These are phyloP conservation scores for Platichthys flesus DNA, from an alignment of 2,113 vertebrate species.

Conservation along the genomic window DNA sequence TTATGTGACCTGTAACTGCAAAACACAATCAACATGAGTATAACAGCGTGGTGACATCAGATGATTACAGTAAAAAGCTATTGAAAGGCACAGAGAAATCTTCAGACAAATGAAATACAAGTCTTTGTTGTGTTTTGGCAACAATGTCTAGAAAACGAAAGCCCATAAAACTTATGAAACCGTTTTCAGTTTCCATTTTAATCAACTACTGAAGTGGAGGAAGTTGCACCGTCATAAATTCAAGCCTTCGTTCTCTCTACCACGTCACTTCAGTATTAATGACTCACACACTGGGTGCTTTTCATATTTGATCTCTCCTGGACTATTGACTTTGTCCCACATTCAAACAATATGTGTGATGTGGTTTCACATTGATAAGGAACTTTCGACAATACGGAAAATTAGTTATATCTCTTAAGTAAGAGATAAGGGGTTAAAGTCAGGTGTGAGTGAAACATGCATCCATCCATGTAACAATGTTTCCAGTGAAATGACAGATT, in stretches of 20 bases:
- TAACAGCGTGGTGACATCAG: constrained; percentile 23
- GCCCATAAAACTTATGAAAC: background rate
- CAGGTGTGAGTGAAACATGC: constrained; percentile 6
- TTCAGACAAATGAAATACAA: constrained; percentile 1
- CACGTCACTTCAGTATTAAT: background rate
- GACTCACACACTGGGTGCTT: background rate
- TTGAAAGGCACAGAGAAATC: background rate
- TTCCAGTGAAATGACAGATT: background rate
- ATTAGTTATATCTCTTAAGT: background rate
- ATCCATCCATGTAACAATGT: background rate
- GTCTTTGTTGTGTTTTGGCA: background rate
- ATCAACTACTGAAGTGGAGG: background rate
- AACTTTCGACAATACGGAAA: background rate
- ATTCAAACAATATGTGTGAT: constrained; percentile 6
- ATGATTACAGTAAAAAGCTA: background rate
- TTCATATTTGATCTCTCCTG: constrained; percentile 8
- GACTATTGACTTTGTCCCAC: constrained; percentile 48
- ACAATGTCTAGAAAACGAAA: no score
- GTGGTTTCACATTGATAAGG: constrained; percentile 49
- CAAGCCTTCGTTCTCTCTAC: constrained; percentile 1
- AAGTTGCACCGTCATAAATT: background rate
- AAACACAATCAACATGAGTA: constrained; percentile 29
- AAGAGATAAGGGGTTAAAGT: background rate
- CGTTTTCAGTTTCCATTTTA: background rate
- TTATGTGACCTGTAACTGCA: constrained; percentile 81